Percentiles rank a stretch among this genome's conserved stretches.
phyloP scores from a whole-genome alignment of 2,113 vertebrate species.

The Poicephalus gulielmi region DNA sequence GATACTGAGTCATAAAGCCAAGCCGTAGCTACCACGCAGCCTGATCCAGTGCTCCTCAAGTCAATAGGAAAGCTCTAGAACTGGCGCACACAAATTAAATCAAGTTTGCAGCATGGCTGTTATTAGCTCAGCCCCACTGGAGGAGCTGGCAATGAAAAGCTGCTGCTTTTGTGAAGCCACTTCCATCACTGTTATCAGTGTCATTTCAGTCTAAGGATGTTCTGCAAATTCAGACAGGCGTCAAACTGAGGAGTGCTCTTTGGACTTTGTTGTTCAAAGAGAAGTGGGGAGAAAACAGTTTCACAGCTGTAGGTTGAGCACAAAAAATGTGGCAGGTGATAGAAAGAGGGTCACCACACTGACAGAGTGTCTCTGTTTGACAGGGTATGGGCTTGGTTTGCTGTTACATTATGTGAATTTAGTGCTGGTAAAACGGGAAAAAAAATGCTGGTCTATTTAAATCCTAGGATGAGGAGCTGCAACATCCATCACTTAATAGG shows the following conservation, averaged over 20 bases:
- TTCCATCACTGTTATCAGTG: background rate
- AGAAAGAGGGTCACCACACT: constrained; percentile 38
- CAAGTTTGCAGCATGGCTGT: background rate
- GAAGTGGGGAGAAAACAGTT: background rate
- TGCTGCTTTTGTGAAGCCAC: background rate
- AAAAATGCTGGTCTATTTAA: constrained; percentile 27
- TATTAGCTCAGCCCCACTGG: background rate
- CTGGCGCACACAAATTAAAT: background rate
- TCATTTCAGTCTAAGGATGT: constrained; percentile 7
- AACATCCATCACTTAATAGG: background rate
- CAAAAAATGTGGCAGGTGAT: constrained; percentile 41
- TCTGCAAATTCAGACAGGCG: constrained; percentile 29
- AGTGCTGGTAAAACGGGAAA: background rate
- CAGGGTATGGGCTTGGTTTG: background rate
- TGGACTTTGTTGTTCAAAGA: constrained; percentile 1
- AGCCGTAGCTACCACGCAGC: constrained; percentile 7
- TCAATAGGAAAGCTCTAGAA: background rate
- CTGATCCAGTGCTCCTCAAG: background rate
- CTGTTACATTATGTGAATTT: constrained; percentile 15
- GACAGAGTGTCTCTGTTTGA: constrained; percentile 1
- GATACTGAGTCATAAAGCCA: constrained; percentile 51
- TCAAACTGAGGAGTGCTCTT: constrained; percentile 1
- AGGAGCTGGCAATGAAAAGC: constrained; percentile 18
- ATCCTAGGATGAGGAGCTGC: background rate
- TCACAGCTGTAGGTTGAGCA: constrained; percentile 51